A percentile compares a stretch with the other conserved stretches of the same genome.
Evolutionary conservation across 2,888 invertebrate genomes (phyloP).

Genomic region (Caenorhabditis drosophilae): DNA sequence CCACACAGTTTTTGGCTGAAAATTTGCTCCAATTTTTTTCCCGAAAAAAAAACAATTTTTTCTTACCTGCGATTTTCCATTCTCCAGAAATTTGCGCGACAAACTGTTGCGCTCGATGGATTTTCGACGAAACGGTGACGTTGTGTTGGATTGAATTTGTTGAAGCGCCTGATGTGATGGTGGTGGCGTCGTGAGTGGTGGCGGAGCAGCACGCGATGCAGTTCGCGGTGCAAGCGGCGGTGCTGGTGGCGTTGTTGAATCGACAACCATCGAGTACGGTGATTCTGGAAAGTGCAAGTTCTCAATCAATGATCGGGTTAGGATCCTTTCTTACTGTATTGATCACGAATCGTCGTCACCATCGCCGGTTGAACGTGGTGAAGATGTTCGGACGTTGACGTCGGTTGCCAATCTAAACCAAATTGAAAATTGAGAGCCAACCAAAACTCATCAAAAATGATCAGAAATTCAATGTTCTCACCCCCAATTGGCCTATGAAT

Average conservation of each 20-base stretch:
- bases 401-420: slow-evolving; percentile 39
- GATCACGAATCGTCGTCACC: neutral
- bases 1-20: slow-evolving; percentile 45
- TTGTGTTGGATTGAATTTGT: slow-evolving; percentile 26
- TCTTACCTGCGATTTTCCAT: slow-evolving; percentile 21
- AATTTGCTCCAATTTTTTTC: slow-evolving; percentile 1
- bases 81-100: slow-evolving; percentile 32
- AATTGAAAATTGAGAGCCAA: no score
- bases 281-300: neutral
- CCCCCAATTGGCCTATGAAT: no score
- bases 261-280: neutral
- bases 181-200: slow-evolving; percentile 20
- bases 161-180: slow-evolving; percentile 36
- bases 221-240: slow-evolving; percentile 32
- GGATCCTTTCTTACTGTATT: neutral
- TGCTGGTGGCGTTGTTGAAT: slow-evolving; percentile 5
- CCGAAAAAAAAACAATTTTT: no score
- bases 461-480: slow-evolving; percentile 23
- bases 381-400: slow-evolving; percentile 16
- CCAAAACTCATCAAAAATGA: slow-evolving; percentile 11
- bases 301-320: neutral
- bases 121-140: slow-evolving; percentile 26
- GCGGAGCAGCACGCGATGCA: slow-evolving; percentile 24
- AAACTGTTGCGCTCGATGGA: slow-evolving; percentile 32
- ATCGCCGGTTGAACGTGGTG: slow-evolving; percentile 34